Base-by-base conservation (phyloP, 2,113 vertebrate species). In the Furnarius figulus region DNA sequence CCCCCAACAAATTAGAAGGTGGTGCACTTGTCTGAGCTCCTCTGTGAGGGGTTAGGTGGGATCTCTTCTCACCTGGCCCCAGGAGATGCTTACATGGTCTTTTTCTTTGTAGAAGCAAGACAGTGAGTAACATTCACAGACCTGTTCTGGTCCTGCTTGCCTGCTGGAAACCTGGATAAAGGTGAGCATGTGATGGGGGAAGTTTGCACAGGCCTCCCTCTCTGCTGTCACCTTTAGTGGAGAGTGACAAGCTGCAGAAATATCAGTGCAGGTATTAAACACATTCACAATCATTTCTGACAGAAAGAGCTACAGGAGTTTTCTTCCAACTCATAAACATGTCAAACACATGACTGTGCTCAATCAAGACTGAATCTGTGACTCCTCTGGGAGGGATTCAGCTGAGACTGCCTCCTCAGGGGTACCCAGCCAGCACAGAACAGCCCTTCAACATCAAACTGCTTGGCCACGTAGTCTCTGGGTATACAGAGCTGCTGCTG, bases 161-260 rank as follows among this genome's bases (percentile, higher is more conserved):
- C 33, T 71, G 83, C 78, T 42, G 52, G 25, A 30, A 74, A 56
- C 30, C 67, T 35, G 68, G 12, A 20, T 40, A 27, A n/a, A 68
- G 75, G 44, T 61, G 35, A 75, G 65, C 0, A 0, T 30, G 42
- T 0, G 1, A 21, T 18, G 25, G 12, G 33, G 42, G 75, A 56
- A 40, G 37, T 37, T 58, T 50, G 59, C 61, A 46, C 40, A 25
- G 40, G 22, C 19, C 40, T 28, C 52, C 12, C n/a, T 24, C 35
- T 28, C 49, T 22, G 40, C 65, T 73, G n/a, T 47, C 27, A 7
- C 3, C 14, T 31, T 55, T 8, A 62, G 52, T 5, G 9, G 42
- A 42, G 44, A 67, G 37, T 9, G 82, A 65, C 74, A 68, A 44
- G 44, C 75, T 53, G 72, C 75, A 39, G 37, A 66, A 65, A 25